phyloP scores from a whole-genome alignment of 64 coral and sea anemone species.

The Pocillopora damicornis region DNA sequence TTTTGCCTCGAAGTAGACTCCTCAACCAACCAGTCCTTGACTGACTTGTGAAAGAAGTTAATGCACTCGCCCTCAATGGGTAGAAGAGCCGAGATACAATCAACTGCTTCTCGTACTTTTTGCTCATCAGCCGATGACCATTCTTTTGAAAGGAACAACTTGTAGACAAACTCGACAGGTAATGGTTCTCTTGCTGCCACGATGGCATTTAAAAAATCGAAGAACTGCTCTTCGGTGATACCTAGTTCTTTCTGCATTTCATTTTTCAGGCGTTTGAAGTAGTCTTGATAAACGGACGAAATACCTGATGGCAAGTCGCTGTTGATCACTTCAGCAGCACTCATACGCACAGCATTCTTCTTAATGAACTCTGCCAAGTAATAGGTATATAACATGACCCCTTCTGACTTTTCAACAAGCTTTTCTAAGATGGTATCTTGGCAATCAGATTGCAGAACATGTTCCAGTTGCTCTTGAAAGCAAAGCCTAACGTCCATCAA shows the following conservation, averaged over 20 bases:
- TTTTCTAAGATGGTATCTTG: not conserved
- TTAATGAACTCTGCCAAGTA: not conserved
- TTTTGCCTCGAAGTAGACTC: not conserved
- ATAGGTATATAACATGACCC: not conserved
- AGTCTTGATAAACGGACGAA: constrained; percentile 36
- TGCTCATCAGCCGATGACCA: not conserved
- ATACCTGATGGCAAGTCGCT: not conserved
- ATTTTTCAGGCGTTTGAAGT: constrained; percentile 18
- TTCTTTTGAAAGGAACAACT: not conserved
- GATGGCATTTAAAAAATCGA: constrained; percentile 21
- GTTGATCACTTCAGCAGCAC: not conserved
- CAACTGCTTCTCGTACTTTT: not conserved
- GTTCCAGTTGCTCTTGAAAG: not conserved
- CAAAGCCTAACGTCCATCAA: not conserved
- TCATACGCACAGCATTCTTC: not conserved
- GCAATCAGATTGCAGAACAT: not conserved
- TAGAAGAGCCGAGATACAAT: not conserved
- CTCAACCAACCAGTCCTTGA: constrained; percentile 22
- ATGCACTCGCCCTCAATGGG: constrained; percentile 8
- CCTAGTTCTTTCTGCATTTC: not conserved
- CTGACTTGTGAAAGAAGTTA: too few species aligned
- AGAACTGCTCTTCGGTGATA: constrained; percentile 22
- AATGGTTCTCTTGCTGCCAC: constrained; percentile 28
- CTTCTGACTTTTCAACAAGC: not conserved
- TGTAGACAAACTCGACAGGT: not conserved